Evolutionary conservation across 2,113 vertebrate species (phyloP).

Genomic region (Stercorarius parasiticus): DNA sequence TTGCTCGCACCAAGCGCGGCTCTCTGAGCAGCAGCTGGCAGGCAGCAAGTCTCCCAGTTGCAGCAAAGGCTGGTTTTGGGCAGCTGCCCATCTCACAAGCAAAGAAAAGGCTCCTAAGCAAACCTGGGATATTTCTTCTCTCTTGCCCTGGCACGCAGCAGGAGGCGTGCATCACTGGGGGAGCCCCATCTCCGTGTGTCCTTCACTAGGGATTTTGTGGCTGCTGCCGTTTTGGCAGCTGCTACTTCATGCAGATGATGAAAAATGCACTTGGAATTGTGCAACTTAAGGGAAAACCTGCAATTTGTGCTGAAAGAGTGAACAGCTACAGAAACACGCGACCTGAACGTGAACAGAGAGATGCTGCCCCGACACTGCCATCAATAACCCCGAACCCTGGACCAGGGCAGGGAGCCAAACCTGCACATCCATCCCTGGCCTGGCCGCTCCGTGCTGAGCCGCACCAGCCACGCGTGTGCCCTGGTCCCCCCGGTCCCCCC

Average conservation of each 20-base stretch:
- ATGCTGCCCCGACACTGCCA: neutral
- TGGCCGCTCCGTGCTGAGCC: neutral
- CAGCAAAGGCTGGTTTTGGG: neutral
- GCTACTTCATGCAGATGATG: accelerated
- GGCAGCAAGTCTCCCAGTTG: neutral
- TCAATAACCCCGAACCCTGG: accelerated
- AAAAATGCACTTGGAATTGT: neutral
- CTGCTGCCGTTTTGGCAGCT: neutral
- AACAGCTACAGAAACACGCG: neutral
- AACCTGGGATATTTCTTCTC: neutral
- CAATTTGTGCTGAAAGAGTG: neutral
- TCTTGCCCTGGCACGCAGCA: neutral
- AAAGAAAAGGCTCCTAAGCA: neutral
- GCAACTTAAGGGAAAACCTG: neutral
- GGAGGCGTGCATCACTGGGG: neutral
- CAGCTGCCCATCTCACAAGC: neutral
- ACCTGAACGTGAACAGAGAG: neutral
- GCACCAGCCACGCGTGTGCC: accelerated
- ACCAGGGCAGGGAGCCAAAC: neutral
- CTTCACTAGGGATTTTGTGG: neutral
- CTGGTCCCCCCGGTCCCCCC: neutral
- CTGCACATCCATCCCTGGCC: neutral
- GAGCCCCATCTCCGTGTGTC: neutral
- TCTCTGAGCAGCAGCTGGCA: neutral
- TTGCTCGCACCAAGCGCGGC: neutral